Evolutionary conservation across 35 echinoderm and acorn worm species (phyloP), one percentile per base, ranked within the genome.

Genomic region (Strongylocentrotus purpuratus): DNA sequence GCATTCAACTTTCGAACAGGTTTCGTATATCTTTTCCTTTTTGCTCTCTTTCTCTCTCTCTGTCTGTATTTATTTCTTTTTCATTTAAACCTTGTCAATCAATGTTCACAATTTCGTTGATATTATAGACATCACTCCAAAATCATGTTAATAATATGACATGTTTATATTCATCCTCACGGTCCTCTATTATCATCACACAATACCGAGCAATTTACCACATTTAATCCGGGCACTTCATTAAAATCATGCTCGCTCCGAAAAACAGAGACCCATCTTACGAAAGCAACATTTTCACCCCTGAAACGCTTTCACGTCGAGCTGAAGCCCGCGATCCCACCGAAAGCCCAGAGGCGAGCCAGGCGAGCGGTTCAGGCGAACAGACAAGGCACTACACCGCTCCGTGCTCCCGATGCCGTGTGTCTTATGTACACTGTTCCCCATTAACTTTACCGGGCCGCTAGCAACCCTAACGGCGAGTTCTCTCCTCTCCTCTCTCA

Each of bases 211-310:
- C 65, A 78, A 78, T 78, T 78, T 78, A 78, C n/a, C 65, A 78
- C 65, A 78, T 7, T 78, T 78, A 78, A 78, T 78, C 65, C 25
- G 28, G 28, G 65, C 65, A 78, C 20, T 78, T 78, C 28, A 78
- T 78, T 78, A 78, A 78, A 78, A 78, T 70, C 65, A 78, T 78
- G 28, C 65, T 78, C 4, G 15, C 15, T 28, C 20, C 8, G 25
- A 5, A 78, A 22, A 78, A 7, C 20, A 18, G 20, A 7, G 7
- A 22, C 2, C 28, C 65, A 7, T 28, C 20, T 5, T 78, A 22
- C 65, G 65, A 78, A n/a, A 78, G 65, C 65, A 78, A 78, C 65
- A 78, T 78, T 78, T 78, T 78, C 65, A 15, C 61, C 65, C 65
- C 20, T 78, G 10, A 1, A 55, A 55, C 28, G 65, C 87, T 45